A percentile compares a stretch with the other conserved stretches of the same genome.
phyloP scores from a whole-genome alignment of 92 coral and sea anemone species.

The Epizoanthus stellaris region DNA sequence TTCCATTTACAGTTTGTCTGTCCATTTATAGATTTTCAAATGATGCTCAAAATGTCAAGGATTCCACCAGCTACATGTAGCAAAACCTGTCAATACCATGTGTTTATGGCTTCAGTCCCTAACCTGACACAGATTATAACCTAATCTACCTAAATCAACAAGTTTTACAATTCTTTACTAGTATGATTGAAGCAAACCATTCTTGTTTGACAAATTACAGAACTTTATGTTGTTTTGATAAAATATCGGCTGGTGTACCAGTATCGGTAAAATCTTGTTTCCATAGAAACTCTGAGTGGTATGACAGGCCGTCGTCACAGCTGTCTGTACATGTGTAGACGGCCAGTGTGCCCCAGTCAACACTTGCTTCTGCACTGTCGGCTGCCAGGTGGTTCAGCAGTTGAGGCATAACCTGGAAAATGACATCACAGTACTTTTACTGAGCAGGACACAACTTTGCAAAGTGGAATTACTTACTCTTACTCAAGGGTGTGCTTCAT shows the following conservation, averaged over 20 bases:
- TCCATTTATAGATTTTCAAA: too few species aligned
- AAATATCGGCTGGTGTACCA: constrained; percentile 77
- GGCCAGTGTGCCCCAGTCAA: constrained; percentile 97
- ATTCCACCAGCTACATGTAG: too few species aligned
- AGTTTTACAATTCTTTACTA: neutral
- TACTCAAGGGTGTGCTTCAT: too few species aligned
- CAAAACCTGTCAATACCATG: too few species aligned
- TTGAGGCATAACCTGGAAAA: constrained; percentile 91
- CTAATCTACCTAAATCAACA: too few species aligned
- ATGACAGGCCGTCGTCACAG: constrained; percentile 71
- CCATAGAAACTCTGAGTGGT: constrained; percentile 90
- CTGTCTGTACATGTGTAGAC: constrained; percentile 83
- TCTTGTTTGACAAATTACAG: neutral
- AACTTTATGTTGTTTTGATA: constrained; percentile 44
- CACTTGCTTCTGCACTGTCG: constrained; percentile 84
- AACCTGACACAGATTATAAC: too few species aligned
- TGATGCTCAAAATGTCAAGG: too few species aligned
- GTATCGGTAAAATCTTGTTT: constrained; percentile 97
- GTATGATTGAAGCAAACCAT: neutral
- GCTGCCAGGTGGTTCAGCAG: constrained; percentile 83
- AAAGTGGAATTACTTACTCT: too few species aligned
- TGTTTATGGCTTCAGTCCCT: too few species aligned
- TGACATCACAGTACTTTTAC: neutral
- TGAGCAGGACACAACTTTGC: neutral
- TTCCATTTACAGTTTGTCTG: too few species aligned